Percentiles rank a stretch among this genome's conserved stretches.
Conservation (phyloP, 2,113 vertebrate species). For the Phyllostomus discolor region DNA sequence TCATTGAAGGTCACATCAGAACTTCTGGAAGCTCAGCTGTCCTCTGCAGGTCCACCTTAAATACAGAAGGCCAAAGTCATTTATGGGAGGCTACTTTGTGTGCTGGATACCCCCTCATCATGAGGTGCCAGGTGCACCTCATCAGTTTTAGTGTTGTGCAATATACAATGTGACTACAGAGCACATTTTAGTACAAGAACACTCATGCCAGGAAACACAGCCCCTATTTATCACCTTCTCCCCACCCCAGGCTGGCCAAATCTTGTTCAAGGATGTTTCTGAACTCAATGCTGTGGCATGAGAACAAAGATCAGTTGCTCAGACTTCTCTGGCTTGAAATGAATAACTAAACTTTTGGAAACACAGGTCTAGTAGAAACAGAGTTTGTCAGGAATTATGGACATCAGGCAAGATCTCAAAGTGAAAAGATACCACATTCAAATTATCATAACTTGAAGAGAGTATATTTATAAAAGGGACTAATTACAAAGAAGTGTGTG, state of each 20-base stretch:
- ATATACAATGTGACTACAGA: neutral
- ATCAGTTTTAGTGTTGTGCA: neutral
- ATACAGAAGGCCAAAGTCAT: neutral
- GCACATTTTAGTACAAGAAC: neutral
- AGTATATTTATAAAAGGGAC: neutral
- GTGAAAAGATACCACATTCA: neutral
- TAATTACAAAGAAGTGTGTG: neutral
- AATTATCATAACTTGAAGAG: neutral
- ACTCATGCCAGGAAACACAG: neutral
- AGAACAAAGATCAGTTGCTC: slow-evolving; percentile 7
- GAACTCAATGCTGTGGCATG: neutral
- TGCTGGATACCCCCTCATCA: neutral
- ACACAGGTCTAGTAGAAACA: neutral
- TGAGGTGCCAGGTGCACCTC: neutral
- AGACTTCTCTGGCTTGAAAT: neutral
- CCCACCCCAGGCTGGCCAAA: neutral
- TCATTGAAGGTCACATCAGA: neutral
- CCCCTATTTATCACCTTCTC: neutral
- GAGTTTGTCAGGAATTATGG: neutral
- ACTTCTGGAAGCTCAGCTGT: neutral
- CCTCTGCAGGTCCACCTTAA: neutral
- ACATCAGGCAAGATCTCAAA: neutral
- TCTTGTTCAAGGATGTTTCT: neutral
- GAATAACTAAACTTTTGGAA: neutral
- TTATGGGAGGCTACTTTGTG: neutral